Percentiles rank a stretch among this genome's conserved stretches.
These are phyloP conservation scores for Campoplex nolae DNA, from an alignment of 2,888 invertebrate genomes.

Conservation along the genomic window DNA sequence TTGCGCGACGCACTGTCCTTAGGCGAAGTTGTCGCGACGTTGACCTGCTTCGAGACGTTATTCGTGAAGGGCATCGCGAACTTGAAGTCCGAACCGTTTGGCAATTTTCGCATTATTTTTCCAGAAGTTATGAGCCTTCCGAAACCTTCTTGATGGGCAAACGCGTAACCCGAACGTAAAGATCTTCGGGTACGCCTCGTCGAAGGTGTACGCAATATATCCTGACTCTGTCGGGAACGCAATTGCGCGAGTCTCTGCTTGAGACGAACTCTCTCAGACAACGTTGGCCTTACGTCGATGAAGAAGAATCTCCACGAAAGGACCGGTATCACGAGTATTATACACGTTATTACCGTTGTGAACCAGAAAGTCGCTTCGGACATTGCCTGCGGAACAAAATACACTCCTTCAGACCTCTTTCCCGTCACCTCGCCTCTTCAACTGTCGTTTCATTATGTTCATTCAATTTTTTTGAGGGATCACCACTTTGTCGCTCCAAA, in stretches of 20 bases:
- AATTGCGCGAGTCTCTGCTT: slow-evolving; percentile 90
- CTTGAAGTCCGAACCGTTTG: slow-evolving; percentile 91
- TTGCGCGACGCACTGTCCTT: slow-evolving; percentile 79
- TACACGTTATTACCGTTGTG: slow-evolving; percentile 91
- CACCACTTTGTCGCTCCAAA: too few species aligned
- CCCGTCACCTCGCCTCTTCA: not conserved
- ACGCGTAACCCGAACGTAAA: slow-evolving; percentile 98
- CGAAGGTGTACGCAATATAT: slow-evolving; percentile 93
- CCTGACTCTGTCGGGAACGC: slow-evolving; percentile 90
- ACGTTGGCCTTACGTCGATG: slow-evolving; percentile 95
- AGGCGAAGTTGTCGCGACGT: slow-evolving; percentile 81
- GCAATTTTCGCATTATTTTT: slow-evolving; percentile 96
- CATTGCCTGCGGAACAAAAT: slow-evolving; percentile 88
- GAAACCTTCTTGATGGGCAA: slow-evolving; percentile 99
- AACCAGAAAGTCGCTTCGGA: slow-evolving; percentile 96
- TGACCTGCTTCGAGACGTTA: slow-evolving; percentile 82
- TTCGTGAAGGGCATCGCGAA: slow-evolving; percentile 87
- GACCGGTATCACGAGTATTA: slow-evolving; percentile 96
- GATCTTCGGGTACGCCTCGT: slow-evolving; percentile 95
- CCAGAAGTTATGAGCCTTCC: slow-evolving; percentile 98
- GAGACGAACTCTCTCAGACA: slow-evolving; percentile 96
- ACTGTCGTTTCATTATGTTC: not conserved
- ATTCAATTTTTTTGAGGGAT: not conserved
- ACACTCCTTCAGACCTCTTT: not conserved
- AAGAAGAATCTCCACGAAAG: slow-evolving; percentile 98